phyloP scores from a whole-genome alignment of 2,113 vertebrate species.

The Coptodon rendalli region DNA sequence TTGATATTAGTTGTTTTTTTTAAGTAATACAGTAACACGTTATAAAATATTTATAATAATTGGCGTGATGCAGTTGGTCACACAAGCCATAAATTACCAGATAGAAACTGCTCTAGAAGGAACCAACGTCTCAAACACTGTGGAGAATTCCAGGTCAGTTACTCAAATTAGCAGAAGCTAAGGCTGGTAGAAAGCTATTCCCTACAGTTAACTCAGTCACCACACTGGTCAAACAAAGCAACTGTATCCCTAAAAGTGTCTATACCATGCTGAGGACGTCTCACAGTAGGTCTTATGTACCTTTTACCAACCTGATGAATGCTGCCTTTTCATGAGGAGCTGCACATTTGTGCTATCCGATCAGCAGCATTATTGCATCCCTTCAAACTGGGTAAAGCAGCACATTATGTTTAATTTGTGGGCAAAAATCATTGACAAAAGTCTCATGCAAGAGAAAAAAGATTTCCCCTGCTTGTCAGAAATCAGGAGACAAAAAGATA shows the following conservation, averaged over 20 bases:
- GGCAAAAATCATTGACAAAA: not conserved
- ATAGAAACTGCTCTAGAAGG: not conserved
- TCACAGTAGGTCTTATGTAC: not conserved
- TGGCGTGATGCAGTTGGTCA: not conserved
- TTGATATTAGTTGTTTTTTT: not conserved
- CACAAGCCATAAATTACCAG: not conserved
- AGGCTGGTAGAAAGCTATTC: not conserved
- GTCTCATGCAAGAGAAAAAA: not conserved
- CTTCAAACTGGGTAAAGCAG: not conserved
- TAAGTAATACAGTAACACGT: not conserved
- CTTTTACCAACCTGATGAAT: not conserved
- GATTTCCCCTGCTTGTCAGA: not conserved
- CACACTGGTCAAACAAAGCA: not conserved
- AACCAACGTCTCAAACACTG: not conserved
- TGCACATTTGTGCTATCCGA: not conserved
- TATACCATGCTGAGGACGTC: not conserved
- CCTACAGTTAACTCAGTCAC: not conserved
- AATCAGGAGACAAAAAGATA: not conserved
- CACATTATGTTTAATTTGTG: not conserved
- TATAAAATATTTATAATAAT: not conserved
- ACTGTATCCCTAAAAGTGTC: not conserved
- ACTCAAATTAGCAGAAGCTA: not conserved
- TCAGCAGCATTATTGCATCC: not conserved
- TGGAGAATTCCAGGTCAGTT: not conserved
- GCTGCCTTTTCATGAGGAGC: not conserved